Percentiles rank a stretch among this genome's conserved stretches.
phyloP scores from a whole-genome alignment of 2,888 invertebrate species.

The Apotomis betuletana region DNA sequence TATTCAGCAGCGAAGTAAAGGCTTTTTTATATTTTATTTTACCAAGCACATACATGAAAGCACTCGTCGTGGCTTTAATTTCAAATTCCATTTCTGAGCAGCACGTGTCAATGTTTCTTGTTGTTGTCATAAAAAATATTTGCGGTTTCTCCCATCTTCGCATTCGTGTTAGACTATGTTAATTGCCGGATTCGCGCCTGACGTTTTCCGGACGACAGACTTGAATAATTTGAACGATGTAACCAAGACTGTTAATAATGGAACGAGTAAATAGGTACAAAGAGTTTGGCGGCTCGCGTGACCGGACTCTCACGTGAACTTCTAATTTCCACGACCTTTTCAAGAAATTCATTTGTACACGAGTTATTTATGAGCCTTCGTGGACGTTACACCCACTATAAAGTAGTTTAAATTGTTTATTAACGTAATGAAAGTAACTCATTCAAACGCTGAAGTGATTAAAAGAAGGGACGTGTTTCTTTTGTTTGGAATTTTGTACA shows the following conservation, averaged over 20 bases:
- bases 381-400: constrained; percentile 60
- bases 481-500: constrained; percentile 22
- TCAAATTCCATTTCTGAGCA: constrained; percentile 61
- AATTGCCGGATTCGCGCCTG: constrained; percentile 28
- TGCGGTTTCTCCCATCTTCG: constrained; percentile 51
- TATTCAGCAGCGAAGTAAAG: constrained; percentile 64
- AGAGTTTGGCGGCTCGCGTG: constrained; percentile 71
- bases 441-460: constrained; percentile 42
- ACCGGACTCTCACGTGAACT: constrained; percentile 73
- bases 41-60: constrained; percentile 67
- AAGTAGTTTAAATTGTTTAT: constrained; percentile 66
- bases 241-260: constrained; percentile 59
- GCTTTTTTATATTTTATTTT: constrained; percentile 65
- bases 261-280: constrained; percentile 67
- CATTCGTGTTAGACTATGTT: constrained; percentile 45
- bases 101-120: constrained; percentile 43
- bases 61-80: constrained; percentile 59
- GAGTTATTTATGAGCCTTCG: constrained; percentile 71
- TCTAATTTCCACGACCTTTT: constrained; percentile 81
- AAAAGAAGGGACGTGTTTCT: constrained; percentile 20
- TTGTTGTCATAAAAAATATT: constrained; percentile 38
- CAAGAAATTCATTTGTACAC: constrained; percentile 77
- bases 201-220: constrained; percentile 15
- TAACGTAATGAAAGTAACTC: constrained; percentile 50
- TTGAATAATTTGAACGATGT: constrained; percentile 49